A percentile compares a stretch with the other conserved stretches of the same genome.
Evolutionary conservation across 1,140 invertebrate genomes (phyloP).

Genomic region (Leucophenga varia): DNA sequence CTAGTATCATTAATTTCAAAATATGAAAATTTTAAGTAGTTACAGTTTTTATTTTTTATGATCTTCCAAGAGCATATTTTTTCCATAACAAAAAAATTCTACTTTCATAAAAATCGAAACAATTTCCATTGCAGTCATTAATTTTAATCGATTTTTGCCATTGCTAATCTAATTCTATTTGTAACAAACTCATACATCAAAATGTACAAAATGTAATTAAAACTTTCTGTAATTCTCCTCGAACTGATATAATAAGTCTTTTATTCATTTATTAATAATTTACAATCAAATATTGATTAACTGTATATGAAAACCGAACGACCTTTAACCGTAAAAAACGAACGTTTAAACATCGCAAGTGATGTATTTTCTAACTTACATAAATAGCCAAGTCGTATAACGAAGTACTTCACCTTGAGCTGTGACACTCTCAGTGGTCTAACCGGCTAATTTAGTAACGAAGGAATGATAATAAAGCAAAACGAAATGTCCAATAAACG

Average conservation of each 20-base stretch:
- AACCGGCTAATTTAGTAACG: too few species aligned
- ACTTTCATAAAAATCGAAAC: neutral
- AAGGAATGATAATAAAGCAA: constrained; percentile 20
- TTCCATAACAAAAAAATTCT: too few species aligned
- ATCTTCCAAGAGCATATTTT: too few species aligned
- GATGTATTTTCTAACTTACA: constrained; percentile 14
- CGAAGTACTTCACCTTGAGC: constrained; percentile 31
- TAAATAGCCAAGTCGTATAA: constrained; percentile 7
- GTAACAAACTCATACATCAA: too few species aligned
- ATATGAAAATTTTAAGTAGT: too few species aligned
- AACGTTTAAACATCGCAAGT: constrained; percentile 20
- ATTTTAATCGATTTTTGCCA: neutral
- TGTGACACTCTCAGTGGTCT: too few species aligned
- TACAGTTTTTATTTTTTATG: too few species aligned
- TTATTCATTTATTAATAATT: neutral
- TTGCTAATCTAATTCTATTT: too few species aligned
- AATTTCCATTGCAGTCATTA: neutral
- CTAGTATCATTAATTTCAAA: too few species aligned
- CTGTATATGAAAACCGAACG: constrained; percentile 4
- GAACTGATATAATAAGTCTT: too few species aligned
- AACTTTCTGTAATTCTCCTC: neutral
- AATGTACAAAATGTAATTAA: constrained; percentile 1
- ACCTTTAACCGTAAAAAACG: constrained; percentile 7
- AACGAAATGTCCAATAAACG: too few species aligned
- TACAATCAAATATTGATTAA: constrained; percentile 23